Percentiles rank a stretch among this genome's conserved stretches.
Conservation (phyloP, 1,140 invertebrate genomes). For the Cydia amplana region DNA sequence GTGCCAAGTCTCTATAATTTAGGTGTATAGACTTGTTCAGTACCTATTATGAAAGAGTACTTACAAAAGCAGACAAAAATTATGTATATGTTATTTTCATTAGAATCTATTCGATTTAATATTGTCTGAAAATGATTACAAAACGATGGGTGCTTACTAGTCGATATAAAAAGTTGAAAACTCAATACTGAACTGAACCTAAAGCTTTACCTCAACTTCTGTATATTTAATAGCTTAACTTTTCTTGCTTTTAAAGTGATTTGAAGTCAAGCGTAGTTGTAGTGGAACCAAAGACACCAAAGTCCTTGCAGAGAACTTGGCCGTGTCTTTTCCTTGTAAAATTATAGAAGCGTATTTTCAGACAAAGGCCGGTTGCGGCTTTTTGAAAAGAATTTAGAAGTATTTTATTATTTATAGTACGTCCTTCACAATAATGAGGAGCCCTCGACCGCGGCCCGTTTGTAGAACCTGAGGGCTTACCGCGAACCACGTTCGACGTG, state of each 20-base stretch:
- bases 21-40: not conserved
- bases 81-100: too few relatives aligned
- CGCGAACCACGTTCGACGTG: too few relatives aligned
- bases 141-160: too few relatives aligned
- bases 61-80: not conserved
- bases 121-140: too few relatives aligned
- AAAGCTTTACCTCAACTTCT: too few relatives aligned
- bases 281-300: not conserved
- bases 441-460: conserved; percentile 44
- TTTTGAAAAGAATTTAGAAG: conserved; percentile 47
- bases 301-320: not conserved
- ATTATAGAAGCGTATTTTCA: not conserved
- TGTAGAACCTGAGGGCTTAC: too few relatives aligned
- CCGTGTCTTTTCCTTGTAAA: not conserved
- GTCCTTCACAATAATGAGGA: conserved; percentile 59
- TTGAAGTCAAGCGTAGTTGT: not conserved
- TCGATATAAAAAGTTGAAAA: too few relatives aligned
- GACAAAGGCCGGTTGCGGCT: conserved; percentile 40
- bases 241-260: too few relatives aligned
- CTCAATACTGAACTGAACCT: too few relatives aligned
- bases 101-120: too few relatives aligned
- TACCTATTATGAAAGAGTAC: not conserved
- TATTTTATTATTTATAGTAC: conserved; percentile 61
- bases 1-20: conserved; percentile 25
- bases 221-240: too few relatives aligned